Percentiles rank a stretch among this genome's conserved stretches.
These are phyloP conservation scores for Patella caerulea DNA, from an alignment of 2,888 invertebrate genomes.

Conservation along the genomic window DNA sequence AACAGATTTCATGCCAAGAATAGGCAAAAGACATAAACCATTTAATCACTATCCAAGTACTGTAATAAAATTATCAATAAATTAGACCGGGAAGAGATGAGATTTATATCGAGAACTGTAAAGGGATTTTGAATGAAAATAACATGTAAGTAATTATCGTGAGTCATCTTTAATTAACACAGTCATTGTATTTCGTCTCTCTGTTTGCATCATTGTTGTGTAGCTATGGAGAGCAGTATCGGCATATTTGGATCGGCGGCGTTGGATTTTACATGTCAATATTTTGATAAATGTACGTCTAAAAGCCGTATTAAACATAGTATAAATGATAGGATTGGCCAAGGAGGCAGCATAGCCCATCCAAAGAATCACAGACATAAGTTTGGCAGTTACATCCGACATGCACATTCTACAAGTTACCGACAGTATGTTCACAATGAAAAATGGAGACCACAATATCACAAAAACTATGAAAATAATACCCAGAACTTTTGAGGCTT, in stretches of 20 bases:
- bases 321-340: constrained; percentile 71
- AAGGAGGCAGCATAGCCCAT: constrained; percentile 69
- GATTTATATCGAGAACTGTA: no score
- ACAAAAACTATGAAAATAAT: constrained; percentile 71
- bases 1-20: no score
- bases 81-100: no score
- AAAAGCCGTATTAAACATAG: constrained; percentile 71
- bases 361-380: constrained; percentile 68
- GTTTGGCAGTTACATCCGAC: constrained; percentile 49
- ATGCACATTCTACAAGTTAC: constrained; percentile 60
- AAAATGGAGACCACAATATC: constrained; percentile 70
- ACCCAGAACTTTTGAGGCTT: constrained; percentile 70
- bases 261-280: constrained; percentile 58
- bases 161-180: constrained; percentile 45
- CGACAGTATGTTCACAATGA: constrained; percentile 65
- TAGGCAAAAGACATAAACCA: no score
- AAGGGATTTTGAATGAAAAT: background rate
- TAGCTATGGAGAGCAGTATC: constrained; percentile 36
- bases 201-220: constrained; percentile 47
- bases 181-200: constrained; percentile 56
- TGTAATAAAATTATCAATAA: no score
- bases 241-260: constrained; percentile 40
- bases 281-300: constrained; percentile 65
- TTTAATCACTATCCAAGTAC: no score
- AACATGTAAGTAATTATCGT: constrained; percentile 13